phyloP scores from a whole-genome alignment of 2,888 invertebrate species.

The Rhagium mordax region DNA sequence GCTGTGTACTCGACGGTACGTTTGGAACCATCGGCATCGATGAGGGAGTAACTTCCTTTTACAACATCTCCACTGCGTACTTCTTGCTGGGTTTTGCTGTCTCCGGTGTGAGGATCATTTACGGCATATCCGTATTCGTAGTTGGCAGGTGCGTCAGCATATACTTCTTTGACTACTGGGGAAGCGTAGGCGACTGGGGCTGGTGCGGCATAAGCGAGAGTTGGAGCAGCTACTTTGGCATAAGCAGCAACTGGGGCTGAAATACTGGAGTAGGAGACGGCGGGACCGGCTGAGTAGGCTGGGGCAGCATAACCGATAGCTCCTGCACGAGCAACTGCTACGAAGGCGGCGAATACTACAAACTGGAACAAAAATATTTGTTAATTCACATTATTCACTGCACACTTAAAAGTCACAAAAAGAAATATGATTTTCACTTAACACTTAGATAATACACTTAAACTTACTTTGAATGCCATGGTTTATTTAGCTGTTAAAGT shows the following conservation, averaged over 20 bases:
- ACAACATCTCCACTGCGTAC: conserved; percentile 72
- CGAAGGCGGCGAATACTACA: conserved; percentile 48
- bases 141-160: conserved; percentile 58
- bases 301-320: conserved; percentile 61
- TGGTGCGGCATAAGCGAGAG: conserved; percentile 29
- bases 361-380: conserved; percentile 40
- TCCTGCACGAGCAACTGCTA: conserved; percentile 48
- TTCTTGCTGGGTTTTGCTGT: conserved; percentile 73
- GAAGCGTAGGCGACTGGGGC: conserved; percentile 35
- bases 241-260: conserved; percentile 23
- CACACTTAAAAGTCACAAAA: background rate
- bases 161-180: conserved; percentile 46
- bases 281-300: conserved; percentile 66
- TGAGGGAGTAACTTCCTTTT: conserved; percentile 71
- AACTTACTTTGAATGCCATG: conserved; percentile 17
- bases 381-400: background rate
- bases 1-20: conserved; percentile 73
- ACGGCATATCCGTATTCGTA: conserved; percentile 60
- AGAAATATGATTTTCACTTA: background rate
- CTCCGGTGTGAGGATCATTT: conserved; percentile 68
- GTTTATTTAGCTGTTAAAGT: background rate
- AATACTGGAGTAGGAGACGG: conserved; percentile 51
- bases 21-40: conserved; percentile 72
- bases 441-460: background rate
- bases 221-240: conserved; percentile 41